Conservation (phyloP, 2,113 vertebrate genomes). For the Pseudorhombus dupliciocellatus region DNA sequence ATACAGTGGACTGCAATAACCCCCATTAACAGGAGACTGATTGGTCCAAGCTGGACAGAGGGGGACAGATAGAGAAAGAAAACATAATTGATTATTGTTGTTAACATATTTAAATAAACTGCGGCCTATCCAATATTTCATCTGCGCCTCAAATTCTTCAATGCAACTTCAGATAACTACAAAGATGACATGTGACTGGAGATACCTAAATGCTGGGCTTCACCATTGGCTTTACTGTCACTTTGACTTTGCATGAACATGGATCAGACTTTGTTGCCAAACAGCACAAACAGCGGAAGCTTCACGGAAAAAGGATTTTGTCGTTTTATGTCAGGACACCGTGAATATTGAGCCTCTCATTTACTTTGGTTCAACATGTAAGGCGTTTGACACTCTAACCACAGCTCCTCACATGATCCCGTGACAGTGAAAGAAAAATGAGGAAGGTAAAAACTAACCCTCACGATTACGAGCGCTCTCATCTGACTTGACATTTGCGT, state of each 20-base stretch:
- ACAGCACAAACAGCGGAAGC: not conserved
- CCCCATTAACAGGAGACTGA: conserved; percentile 92
- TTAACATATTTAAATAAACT: no score
- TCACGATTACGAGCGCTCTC: not conserved
- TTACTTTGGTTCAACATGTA: no score
- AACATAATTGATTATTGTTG: no score
- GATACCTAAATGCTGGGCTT: not conserved
- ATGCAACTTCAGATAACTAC: no score
- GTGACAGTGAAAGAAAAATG: not conserved
- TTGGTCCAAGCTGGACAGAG: conserved; percentile 86
- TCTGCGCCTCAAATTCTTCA: no score
- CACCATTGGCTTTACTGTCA: no score
- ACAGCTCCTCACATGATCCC: not conserved
- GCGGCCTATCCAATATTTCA: no score
- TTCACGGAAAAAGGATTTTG: not conserved
- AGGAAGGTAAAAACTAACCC: not conserved
- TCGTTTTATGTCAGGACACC: no score
- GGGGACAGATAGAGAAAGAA: not conserved
- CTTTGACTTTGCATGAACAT: no score
- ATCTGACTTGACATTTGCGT: no score
- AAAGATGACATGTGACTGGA: not conserved
- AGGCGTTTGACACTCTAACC: not conserved
- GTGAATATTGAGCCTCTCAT: no score
- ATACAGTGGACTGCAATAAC: conserved; percentile 94
- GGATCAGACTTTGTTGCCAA: not conserved